Percentiles rank a stretch among this genome's conserved stretches.
phyloP scores from a whole-genome alignment of 1,140 invertebrate genomes.

The Frieseomelitta varia region DNA sequence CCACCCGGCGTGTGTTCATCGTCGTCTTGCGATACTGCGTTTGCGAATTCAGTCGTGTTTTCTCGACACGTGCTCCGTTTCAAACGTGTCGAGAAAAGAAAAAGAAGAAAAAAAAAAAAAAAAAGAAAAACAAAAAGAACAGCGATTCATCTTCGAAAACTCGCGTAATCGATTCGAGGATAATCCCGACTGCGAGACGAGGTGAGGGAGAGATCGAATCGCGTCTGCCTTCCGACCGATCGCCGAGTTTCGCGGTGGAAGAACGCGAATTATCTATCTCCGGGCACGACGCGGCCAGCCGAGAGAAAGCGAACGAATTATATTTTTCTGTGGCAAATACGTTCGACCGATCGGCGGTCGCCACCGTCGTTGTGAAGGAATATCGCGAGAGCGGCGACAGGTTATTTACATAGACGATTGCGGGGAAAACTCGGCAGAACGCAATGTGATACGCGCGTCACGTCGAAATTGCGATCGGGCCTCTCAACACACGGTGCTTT shows the following conservation, averaged over 20 bases:
- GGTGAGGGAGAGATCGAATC: neutral
- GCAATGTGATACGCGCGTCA: constrained; percentile 70
- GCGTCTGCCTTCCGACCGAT: neutral
- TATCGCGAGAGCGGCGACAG: neutral
- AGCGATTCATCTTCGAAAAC: too few species aligned
- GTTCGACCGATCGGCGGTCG: constrained; percentile 1
- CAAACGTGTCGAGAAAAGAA: too few species aligned
- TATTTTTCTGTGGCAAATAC: constrained; percentile 36
- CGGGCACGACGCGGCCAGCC: neutral
- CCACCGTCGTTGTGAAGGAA: neutral
- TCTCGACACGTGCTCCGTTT: too few species aligned
- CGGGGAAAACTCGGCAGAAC: constrained; percentile 29
- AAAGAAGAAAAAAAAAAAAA: too few species aligned
- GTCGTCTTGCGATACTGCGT: too few species aligned
- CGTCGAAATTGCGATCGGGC: constrained; percentile 71
- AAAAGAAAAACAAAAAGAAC: too few species aligned
- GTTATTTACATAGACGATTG: neutral
- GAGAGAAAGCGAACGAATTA: neutral
- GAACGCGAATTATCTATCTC: too few species aligned
- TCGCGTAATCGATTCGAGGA: too few species aligned
- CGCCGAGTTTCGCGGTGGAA: too few species aligned
- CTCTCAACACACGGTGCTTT: constrained; percentile 77
- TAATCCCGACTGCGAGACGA: neutral
- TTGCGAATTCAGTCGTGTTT: too few species aligned
- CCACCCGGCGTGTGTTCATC: too few species aligned